These are phyloP conservation scores for Sylvia borin DNA, from an alignment of 2,797 vertebrate species.

Conservation along the genomic window DNA sequence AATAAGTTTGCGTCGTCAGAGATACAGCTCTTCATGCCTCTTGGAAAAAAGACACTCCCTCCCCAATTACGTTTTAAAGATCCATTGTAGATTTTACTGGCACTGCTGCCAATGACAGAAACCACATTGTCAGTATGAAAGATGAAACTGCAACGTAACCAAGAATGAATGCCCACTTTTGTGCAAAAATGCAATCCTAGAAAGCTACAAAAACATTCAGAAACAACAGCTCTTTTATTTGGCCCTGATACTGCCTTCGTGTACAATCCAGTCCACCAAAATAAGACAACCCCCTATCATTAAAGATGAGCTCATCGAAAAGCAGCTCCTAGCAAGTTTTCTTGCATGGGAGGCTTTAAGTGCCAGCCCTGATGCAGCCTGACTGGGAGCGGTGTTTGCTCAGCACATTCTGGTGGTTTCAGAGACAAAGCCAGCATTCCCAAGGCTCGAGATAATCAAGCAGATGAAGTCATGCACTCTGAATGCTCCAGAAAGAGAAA, in stretches of 20 bases:
- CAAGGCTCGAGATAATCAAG: constrained; percentile 9
- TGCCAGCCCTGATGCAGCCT: background rate
- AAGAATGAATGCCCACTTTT: background rate
- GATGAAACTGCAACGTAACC: background rate
- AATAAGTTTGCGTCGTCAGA: background rate
- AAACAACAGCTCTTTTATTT: constrained; percentile 48
- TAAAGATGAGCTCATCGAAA: constrained; percentile 7
- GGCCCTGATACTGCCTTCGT: background rate
- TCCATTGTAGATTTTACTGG: background rate
- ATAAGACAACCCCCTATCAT: background rate
- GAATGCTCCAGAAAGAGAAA: background rate
- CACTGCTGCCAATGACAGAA: background rate
- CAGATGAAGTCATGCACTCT: constrained; percentile 45
- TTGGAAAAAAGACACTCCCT: background rate
- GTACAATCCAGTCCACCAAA: constrained; percentile 1
- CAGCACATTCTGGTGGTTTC: constrained; percentile 32
- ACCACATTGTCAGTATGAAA: background rate
- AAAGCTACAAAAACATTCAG: background rate
- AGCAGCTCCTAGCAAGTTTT: background rate
- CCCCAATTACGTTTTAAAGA: background rate
- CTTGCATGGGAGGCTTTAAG: background rate
- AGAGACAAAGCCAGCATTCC: constrained; percentile 42
- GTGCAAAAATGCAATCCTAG: background rate
- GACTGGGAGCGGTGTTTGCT: background rate
- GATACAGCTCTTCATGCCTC: background rate